Evolutionary conservation across 64 coral and sea anemone genomes (phyloP).

Genomic region (Porites australiensis): DNA sequence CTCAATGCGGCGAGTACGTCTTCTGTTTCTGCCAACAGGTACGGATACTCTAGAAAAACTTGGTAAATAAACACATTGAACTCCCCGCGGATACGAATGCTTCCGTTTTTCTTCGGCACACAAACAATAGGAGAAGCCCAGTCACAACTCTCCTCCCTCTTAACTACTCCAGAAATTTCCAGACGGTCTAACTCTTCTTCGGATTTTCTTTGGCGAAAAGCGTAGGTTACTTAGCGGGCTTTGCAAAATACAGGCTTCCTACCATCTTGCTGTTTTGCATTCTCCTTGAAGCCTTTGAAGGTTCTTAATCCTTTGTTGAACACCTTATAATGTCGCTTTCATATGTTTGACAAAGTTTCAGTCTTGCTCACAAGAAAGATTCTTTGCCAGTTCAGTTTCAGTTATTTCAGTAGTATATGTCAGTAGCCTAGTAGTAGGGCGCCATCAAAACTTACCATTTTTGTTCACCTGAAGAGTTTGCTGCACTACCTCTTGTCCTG

Average conservation of each 20-base stretch:
- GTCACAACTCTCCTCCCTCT: background rate
- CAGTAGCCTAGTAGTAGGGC: background rate
- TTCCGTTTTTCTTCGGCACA: background rate
- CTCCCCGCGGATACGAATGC: background rate
- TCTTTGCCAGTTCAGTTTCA: constrained; percentile 2
- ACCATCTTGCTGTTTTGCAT: too few relatives aligned
- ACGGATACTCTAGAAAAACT: too few relatives aligned
- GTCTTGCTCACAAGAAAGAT: background rate
- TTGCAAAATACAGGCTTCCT: constrained; percentile 5
- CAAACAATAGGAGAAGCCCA: constrained; percentile 20
- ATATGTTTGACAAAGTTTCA: background rate
- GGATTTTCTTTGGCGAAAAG: background rate
- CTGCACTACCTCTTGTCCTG: background rate
- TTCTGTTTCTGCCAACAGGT: too few relatives aligned
- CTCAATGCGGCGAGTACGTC: too few relatives aligned
- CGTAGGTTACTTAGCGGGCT: background rate
- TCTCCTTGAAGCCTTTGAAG: constrained; percentile 3
- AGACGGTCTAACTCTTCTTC: background rate
- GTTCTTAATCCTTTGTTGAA: background rate
- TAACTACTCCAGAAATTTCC: background rate
- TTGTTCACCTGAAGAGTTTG: background rate
- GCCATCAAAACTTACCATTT: background rate
- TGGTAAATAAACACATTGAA: constrained; percentile 8
- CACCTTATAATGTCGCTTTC: background rate
- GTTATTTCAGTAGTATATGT: background rate